These are phyloP conservation scores for Drosophila prostipennis DNA, from an alignment of 2,888 invertebrate species.

Conservation along the genomic window DNA sequence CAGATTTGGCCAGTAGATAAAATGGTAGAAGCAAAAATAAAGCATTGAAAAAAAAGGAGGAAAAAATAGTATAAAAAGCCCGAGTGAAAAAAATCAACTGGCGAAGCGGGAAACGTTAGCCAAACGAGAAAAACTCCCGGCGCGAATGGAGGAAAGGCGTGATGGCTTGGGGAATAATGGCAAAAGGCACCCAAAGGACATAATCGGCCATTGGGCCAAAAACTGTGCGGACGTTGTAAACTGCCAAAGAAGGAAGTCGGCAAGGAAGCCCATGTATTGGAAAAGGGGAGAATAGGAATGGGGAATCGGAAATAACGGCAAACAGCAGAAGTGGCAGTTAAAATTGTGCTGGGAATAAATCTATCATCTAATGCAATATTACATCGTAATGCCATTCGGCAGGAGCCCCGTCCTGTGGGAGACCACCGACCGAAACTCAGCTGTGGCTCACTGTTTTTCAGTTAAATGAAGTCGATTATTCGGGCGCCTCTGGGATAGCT, in stretches of 20 bases:
- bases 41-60: slow-evolving; percentile 17
- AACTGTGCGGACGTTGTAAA: slow-evolving; percentile 70
- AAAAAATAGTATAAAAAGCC: slow-evolving; percentile 30
- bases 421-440: slow-evolving; percentile 10
- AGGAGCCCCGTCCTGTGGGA: slow-evolving; percentile 11
- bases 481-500: slow-evolving; percentile 61
- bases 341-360: slow-evolving; percentile 81
- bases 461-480: slow-evolving; percentile 78
- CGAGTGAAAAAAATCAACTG: slow-evolving; percentile 16
- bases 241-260: slow-evolving; percentile 34
- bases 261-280: slow-evolving; percentile 9
- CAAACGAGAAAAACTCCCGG: slow-evolving; percentile 28
- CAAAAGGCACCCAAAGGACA: slow-evolving; percentile 78
- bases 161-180: slow-evolving; percentile 31
- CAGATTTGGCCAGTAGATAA: slow-evolving; percentile 75
- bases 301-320: slow-evolving; percentile 48
- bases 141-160: slow-evolving; percentile 1
- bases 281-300: not conserved
- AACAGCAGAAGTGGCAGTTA: slow-evolving; percentile 69
- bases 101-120: slow-evolving; percentile 44
- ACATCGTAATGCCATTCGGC: slow-evolving; percentile 68
- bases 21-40: slow-evolving; percentile 50
- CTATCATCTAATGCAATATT: slow-evolving; percentile 78
- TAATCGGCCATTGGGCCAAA: slow-evolving; percentile 76
- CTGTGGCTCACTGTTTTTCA: slow-evolving; percentile 56